Percentiles rank a stretch among this genome's conserved stretches.
phyloP scores from a whole-genome alignment of 2,888 invertebrate genomes.

The Sussaba pulchella region DNA sequence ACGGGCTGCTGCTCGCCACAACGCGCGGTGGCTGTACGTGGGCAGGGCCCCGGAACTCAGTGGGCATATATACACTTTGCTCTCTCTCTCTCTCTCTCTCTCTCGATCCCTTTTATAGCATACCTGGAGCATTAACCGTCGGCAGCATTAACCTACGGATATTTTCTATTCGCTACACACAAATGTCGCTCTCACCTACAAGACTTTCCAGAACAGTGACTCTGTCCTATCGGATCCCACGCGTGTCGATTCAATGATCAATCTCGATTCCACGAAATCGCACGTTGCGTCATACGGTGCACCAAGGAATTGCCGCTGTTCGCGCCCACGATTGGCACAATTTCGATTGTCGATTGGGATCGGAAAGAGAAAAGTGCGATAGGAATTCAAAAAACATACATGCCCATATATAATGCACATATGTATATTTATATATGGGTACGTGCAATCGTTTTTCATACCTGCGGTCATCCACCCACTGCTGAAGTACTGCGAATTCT shows the following conservation, averaged over 20 bases:
- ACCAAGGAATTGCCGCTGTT: conserved; percentile 4
- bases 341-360: conserved; percentile 29
- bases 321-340: conserved; percentile 45
- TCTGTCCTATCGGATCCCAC: conserved; percentile 21
- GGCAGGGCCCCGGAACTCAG: conserved; percentile 67
- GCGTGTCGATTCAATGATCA: conserved; percentile 38
- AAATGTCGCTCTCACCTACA: conserved; percentile 34
- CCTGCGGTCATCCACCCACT: conserved; percentile 34
- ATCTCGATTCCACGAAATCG: conserved; percentile 50
- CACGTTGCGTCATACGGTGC: conserved; percentile 9
- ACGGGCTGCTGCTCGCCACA: conserved; percentile 72
- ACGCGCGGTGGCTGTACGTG: conserved; percentile 60
- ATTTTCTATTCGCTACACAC: conserved; percentile 1
- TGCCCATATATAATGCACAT: not conserved
- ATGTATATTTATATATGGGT: not conserved
- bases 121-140: conserved; percentile 20
- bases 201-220: conserved; percentile 35
- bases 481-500: conserved; percentile 1
- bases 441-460: no score
- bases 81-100: conserved; percentile 8
- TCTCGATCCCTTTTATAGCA: conserved; percentile 6
- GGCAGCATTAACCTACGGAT: not conserved
- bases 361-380: no score
- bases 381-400: no score
- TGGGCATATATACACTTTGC: conserved; percentile 56